These are phyloP conservation scores for Sapayoa aenigma DNA, from an alignment of 2,113 vertebrate genomes.

Conservation along the genomic window DNA sequence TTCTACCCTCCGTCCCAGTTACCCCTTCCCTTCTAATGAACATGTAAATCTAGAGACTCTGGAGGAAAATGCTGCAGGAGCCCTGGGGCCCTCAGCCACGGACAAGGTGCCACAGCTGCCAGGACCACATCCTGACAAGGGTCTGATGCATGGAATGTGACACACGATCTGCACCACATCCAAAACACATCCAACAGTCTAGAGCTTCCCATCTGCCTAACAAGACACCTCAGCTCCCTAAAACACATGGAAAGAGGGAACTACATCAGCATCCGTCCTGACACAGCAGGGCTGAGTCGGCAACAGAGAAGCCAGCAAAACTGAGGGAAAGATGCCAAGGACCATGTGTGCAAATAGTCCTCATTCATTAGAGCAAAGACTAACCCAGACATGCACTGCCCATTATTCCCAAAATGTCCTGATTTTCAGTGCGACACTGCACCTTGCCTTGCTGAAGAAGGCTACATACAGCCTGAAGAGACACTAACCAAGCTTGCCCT, in stretches of 20 bases:
- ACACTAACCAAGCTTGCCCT: not conserved
- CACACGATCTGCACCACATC: not conserved
- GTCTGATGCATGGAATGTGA: accelerated
- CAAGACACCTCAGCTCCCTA: not conserved
- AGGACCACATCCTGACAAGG: not conserved
- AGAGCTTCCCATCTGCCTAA: not conserved
- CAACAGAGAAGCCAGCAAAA: not conserved
- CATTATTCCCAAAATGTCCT: not conserved
- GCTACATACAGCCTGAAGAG: not conserved
- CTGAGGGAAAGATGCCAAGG: not conserved
- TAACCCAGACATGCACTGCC: not conserved
- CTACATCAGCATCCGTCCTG: not conserved
- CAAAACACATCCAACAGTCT: not conserved
- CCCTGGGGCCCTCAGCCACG: not conserved
- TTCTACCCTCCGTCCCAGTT: not conserved
- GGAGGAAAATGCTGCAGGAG: not conserved
- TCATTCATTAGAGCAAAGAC: not conserved
- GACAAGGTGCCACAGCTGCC: not conserved
- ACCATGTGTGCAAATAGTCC: accelerated
- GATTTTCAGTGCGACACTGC: not conserved
- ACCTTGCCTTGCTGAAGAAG: not conserved
- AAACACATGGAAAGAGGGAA: not conserved
- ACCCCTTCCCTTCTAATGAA: not conserved
- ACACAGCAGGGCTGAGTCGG: not conserved
- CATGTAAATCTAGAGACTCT: accelerated